Evolutionary conservation across 2,113 vertebrate species (phyloP), one percentile per base, ranked within the genome.

Genomic region (Coregonus clupeaformis): DNA sequence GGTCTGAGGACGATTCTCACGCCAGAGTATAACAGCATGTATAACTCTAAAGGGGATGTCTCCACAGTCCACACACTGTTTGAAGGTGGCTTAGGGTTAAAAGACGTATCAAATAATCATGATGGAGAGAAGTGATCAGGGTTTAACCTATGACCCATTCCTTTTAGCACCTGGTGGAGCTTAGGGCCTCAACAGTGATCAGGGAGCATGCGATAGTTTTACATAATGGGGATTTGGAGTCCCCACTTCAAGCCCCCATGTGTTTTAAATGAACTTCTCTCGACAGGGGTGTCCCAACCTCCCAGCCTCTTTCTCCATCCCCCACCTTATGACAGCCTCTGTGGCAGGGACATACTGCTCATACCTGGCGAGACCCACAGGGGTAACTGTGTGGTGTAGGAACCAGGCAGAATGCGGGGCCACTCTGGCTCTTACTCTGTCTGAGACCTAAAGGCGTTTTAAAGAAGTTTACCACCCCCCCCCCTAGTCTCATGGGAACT

Each of bases 281-380:
- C 85, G 9, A 77, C 73, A 13, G 81, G 80, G 78, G 77, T 5
- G 72, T 63, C 24, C 36, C 68, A 76, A 72, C 70, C 80, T 77
- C 70, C 27, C 1, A 75, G 75, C 1, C 73, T 42, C 36, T 42
- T 42, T 42, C 36, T 42, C 36, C 52, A 65, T 27, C 27, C 2
- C 27, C 2, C 27, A 27, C 27, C 27, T 2, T 27, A 27, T 77
- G 71, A 64, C 72, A 25, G 77, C 72, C 70, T 18, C 74, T 84
- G 49, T 22, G 63, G 83, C 86, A 88, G 88, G 86, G 89, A 83
- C 84, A 81, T 89, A 80, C 80, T 73, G 18, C 30, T 2, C 86
- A 88, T 88, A 87, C 85, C 85, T 82, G 82, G 75, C 68, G 52
- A 72, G 76, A 68, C 73, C 85, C 77, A 75, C 81, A 63, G 80